Percentiles rank a stretch among this genome's conserved stretches.
phyloP scores from a whole-genome alignment of 1,140 invertebrate species.

The Drosophila athabasca region DNA sequence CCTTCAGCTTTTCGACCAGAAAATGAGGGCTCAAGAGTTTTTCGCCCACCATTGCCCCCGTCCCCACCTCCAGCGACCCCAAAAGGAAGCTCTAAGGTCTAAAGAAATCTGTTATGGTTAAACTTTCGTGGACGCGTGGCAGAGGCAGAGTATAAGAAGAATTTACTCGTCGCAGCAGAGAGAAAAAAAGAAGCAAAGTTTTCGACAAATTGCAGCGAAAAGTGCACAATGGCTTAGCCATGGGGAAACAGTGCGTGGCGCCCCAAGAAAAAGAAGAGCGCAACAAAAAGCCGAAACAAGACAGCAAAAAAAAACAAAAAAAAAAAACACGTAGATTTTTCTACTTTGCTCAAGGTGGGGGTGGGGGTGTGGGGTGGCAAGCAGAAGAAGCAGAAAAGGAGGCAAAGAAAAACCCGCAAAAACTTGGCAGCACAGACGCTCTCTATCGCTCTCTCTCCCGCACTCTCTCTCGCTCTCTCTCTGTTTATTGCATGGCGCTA shows the following conservation, averaged over 20 bases:
- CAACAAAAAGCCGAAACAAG: slow-evolving; percentile 39
- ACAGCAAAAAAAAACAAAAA: slow-evolving; percentile 33
- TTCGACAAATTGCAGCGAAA: slow-evolving; percentile 79
- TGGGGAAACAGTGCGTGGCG: slow-evolving; percentile 72
- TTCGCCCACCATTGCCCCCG: too few species aligned
- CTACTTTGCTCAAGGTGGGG: slow-evolving; percentile 64
- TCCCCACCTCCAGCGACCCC: too few species aligned
- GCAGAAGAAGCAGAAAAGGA: slow-evolving; percentile 18
- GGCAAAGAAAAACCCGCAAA: slow-evolving; percentile 62
- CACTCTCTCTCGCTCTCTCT: slow-evolving; percentile 53
- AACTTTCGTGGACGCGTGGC: slow-evolving; percentile 46
- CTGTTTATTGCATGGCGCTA: slow-evolving; percentile 73
- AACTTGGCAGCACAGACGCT: slow-evolving; percentile 50
- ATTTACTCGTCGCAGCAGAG: slow-evolving; percentile 21
- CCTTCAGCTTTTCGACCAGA: slow-evolving; percentile 11
- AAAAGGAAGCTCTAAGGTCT: slow-evolving; percentile 28
- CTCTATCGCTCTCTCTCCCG: slow-evolving; percentile 42
- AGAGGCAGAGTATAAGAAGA: too few species aligned
- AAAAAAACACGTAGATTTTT: slow-evolving; percentile 61
- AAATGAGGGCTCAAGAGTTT: slow-evolving; percentile 36
- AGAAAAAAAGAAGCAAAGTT: slow-evolving; percentile 35
- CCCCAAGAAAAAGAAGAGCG: slow-evolving; percentile 28
- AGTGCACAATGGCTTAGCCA: slow-evolving; percentile 66
- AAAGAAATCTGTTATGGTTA: slow-evolving; percentile 75
- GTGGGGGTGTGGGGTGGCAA: neutral